Conservation (phyloP, 2,888 invertebrate species). For the Ametastegia equiseti region DNA sequence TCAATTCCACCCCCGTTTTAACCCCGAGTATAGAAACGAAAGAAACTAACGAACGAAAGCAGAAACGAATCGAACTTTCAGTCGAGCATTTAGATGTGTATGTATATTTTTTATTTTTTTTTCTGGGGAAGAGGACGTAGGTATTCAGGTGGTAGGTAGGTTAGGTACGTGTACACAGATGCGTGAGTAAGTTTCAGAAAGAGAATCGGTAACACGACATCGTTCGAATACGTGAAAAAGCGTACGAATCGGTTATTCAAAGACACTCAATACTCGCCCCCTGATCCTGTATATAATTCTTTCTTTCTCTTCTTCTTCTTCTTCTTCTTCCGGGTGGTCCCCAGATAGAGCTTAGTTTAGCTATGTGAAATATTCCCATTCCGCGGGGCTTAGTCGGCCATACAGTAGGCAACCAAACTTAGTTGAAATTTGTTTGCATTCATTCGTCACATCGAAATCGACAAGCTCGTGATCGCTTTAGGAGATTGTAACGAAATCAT, state of each 20-base stretch:
- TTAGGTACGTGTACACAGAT: not conserved
- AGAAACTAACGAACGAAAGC: slow-evolving; percentile 30
- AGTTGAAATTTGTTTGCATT: not conserved
- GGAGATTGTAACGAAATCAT: too few species aligned
- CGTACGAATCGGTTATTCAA: slow-evolving; percentile 31
- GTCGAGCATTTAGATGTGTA: not conserved
- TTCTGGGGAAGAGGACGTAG: not conserved
- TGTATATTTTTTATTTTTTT: not conserved
- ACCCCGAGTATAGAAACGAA: slow-evolving; percentile 9
- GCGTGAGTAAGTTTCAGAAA: not conserved
- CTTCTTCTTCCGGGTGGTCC: too few species aligned
- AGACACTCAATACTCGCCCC: not conserved
- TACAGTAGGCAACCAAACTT: too few species aligned
- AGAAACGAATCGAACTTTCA: slow-evolving; percentile 29
- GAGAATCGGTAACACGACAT: slow-evolving; percentile 20
- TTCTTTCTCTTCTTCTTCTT: not conserved
- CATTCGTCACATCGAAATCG: not conserved
- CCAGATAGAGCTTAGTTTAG: not conserved
- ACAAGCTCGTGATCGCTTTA: too few species aligned
- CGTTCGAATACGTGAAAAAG: slow-evolving; percentile 31
- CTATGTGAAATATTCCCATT: not conserved
- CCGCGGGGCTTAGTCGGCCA: too few species aligned
- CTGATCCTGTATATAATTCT: slow-evolving; percentile 36
- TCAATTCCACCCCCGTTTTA: slow-evolving; percentile 46
- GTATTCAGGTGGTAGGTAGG: not conserved